Evolutionary conservation across 2,888 invertebrate genomes (phyloP).

Genomic region (Allolobophora icterica): DNA sequence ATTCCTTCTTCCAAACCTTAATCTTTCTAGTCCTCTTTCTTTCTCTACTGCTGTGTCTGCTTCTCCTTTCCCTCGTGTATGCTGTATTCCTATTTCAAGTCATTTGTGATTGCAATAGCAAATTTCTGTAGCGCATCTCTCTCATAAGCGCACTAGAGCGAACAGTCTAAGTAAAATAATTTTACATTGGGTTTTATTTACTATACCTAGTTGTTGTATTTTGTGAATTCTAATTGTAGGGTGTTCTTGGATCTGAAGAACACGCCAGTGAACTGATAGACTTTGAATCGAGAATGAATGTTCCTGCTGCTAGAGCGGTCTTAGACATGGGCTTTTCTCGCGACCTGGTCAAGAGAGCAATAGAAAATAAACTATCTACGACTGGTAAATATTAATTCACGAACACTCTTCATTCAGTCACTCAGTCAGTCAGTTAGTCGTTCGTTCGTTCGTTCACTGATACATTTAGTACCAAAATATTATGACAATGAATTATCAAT

Average conservation of each 20-base stretch:
- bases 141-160: too few species aligned
- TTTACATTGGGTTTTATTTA: background rate
- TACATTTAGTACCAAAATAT: too few species aligned
- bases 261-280: background rate
- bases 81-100: too few species aligned
- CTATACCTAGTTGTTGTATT: background rate
- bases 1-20: too few species aligned
- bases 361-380: background rate
- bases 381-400: background rate
- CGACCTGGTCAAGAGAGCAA: background rate
- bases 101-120: too few species aligned
- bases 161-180: too few species aligned
- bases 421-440: background rate
- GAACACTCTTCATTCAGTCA: background rate
- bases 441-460: background rate
- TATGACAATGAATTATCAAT: too few species aligned
- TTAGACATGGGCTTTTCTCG: conserved; percentile 7
- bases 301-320: background rate
- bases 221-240: background rate
- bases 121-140: too few species aligned
- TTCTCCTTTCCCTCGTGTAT: too few species aligned
- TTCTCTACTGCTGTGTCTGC: too few species aligned
- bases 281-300: background rate
- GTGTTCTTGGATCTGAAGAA: background rate
- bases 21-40: too few species aligned